Conservation (phyloP, 2,113 vertebrate genomes). For the Passer montanus region DNA sequence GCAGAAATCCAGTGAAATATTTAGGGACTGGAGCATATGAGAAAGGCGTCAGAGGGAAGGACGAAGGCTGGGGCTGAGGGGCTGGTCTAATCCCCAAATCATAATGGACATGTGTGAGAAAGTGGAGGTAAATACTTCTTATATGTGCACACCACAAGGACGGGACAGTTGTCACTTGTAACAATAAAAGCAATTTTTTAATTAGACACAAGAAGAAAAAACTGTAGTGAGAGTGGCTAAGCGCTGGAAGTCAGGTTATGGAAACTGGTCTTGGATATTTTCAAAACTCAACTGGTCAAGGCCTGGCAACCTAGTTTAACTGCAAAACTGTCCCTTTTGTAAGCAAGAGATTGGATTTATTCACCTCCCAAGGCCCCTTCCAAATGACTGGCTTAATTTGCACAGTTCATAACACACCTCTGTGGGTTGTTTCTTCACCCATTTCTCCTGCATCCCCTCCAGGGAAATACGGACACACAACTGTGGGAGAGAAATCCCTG, state of each 20-base stretch:
- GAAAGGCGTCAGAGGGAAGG: neutral
- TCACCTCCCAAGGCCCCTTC: neutral
- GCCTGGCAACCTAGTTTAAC: neutral
- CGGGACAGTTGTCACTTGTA: neutral
- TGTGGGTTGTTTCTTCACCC: neutral
- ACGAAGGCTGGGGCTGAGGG: neutral
- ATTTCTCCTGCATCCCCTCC: neutral
- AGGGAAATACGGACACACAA: accelerated
- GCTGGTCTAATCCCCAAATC: neutral
- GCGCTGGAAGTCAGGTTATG: neutral
- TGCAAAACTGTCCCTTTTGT: neutral
- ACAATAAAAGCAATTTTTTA: neutral
- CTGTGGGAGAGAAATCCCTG: neutral
- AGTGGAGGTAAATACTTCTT: neutral
- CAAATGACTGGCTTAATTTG: neutral
- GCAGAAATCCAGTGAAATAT: neutral
- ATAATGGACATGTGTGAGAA: neutral
- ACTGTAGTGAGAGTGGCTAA: neutral
- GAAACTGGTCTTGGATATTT: neutral
- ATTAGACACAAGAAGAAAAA: neutral
- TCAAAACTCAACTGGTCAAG: neutral
- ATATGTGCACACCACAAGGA: neutral
- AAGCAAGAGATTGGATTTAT: neutral
- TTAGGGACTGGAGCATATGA: neutral
- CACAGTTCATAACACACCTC: neutral